Evolutionary conservation across 2,797 vertebrate genomes (phyloP), one percentile per base, ranked within the genome.

Genomic region (Naso thynnoides): DNA sequence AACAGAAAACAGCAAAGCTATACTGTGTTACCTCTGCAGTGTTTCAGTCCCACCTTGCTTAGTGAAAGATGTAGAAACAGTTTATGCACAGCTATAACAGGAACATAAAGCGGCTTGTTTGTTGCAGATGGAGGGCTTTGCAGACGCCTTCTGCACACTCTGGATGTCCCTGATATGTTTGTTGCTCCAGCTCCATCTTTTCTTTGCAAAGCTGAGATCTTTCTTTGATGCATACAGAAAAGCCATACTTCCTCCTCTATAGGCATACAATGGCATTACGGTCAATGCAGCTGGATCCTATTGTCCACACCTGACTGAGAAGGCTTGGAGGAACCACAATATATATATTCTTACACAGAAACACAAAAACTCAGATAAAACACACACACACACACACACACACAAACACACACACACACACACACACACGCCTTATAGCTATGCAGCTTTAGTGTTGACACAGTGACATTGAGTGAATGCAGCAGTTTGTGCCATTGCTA

Each of bases 91-190:
- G 78, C 88, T 91, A 91, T 83, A 92, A 90, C 76, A 26, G 82
- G 86, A 85, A 55, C 24, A 73, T 80, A 88, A 91, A 92, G 87
- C 91, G 57, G 81, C 81, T 86, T 86, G 87, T 76, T 84, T 73
- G 73, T 69, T 69, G 58, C 79, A 79, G 85, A 83, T 50, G 69
- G 61, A 47, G 70, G 48, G 82, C 75, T 85, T 88, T 85, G 70
- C 27, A 23, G 41, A 24, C 6, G 62, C 83, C 68, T 73, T 77
- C 80, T 54, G 78, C 76, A 62, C 81, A 55, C 64, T 78, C 91
- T 92, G 93, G 73, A 89, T 77, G 70, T 33, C 62, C 77, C 87
- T 89, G 91, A 93, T 94, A 92, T 63, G 87, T 87, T 93, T 92
- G 91, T 91, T 87, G 57, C 73, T 66, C 73, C 71, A 39, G 69